Evolutionary conservation across 2,113 vertebrate species (phyloP).

Genomic region (Xenus cinereus): DNA sequence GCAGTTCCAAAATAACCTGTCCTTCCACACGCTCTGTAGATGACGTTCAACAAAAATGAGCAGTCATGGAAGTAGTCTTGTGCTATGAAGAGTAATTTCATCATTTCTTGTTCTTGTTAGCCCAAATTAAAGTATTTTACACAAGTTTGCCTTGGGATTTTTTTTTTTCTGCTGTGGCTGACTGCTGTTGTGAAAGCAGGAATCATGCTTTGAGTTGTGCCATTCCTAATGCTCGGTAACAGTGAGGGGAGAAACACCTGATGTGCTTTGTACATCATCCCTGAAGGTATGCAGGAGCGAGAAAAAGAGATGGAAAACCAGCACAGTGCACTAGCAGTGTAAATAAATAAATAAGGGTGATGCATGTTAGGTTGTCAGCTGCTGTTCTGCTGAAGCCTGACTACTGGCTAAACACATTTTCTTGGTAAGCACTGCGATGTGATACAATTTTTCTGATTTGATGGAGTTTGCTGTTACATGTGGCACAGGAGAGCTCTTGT

Average conservation of each 20-base stretch:
- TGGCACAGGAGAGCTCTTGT: background rate
- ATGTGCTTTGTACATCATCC: background rate
- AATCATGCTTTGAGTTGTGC: background rate
- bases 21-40: background rate
- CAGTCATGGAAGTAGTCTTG: background rate
- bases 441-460: background rate
- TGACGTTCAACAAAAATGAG: background rate
- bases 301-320: background rate
- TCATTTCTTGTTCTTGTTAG: background rate
- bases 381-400: background rate
- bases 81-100: background rate
- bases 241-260: background rate
- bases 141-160: constrained; percentile 19
- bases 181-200: background rate
- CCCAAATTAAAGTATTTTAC: constrained; percentile 51
- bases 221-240: background rate
- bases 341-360: constrained; percentile 28
- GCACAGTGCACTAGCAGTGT: background rate
- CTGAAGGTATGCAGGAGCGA: background rate
- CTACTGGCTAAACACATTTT: background rate
- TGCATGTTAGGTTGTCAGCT: constrained; percentile 10
- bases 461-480: constrained; percentile 6
- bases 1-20: background rate
- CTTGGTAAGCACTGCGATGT: background rate
- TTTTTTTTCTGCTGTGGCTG: background rate